phyloP scores from a whole-genome alignment of 2,888 invertebrate species.

The Heteromyza rotundicornis region DNA sequence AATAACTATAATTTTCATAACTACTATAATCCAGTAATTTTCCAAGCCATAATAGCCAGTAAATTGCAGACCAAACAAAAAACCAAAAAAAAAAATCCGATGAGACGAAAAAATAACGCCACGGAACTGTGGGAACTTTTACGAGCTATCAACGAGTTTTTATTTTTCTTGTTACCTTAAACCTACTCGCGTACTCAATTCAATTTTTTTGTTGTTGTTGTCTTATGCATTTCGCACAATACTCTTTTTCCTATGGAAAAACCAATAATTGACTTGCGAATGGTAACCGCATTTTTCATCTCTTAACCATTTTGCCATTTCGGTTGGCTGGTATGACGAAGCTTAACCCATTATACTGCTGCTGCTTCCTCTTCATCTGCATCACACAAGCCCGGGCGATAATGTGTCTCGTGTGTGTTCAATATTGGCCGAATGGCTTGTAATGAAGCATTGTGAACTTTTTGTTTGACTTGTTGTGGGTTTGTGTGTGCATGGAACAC shows the following conservation, averaged over 20 bases:
- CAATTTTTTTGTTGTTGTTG: not conserved
- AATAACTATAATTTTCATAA: conserved; percentile 26
- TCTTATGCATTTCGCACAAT: too few species aligned
- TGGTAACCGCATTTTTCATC: conserved; percentile 13
- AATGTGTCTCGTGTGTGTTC: not conserved
- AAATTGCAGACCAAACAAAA: conserved; percentile 34
- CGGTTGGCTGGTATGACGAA: not conserved
- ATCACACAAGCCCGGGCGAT: too few species aligned
- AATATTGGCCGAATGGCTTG: not conserved
- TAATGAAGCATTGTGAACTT: not conserved
- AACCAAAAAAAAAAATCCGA: not conserved
- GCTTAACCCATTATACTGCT: too few species aligned
- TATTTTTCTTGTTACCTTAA: not conserved
- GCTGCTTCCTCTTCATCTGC: too few species aligned
- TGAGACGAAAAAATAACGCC: not conserved
- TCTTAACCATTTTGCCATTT: not conserved
- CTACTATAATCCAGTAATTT: conserved; percentile 48
- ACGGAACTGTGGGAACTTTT: not conserved
- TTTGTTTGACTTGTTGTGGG: not conserved
- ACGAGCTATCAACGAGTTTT: not conserved
- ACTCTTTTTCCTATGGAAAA: not conserved
- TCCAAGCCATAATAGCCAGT: conserved; percentile 49
- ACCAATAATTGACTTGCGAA: conserved; percentile 15
- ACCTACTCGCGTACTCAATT: not conserved
- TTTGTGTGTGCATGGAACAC: not conserved